Percentiles rank a stretch among this genome's conserved stretches.
phyloP scores from a whole-genome alignment of 2,888 invertebrate species.

The Polydrusus pterygomalis region DNA sequence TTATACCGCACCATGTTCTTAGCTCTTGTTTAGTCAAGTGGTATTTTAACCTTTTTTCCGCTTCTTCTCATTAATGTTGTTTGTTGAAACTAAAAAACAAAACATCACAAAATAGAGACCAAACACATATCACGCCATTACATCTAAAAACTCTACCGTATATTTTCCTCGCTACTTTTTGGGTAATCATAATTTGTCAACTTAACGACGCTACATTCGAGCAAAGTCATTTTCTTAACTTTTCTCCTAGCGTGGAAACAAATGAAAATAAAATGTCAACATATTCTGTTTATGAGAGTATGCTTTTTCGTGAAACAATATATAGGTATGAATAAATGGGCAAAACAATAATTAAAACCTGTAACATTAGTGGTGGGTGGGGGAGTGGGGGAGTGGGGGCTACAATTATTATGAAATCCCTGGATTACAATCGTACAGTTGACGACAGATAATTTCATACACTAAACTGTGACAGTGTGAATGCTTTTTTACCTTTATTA shows the following conservation, averaged over 20 bases:
- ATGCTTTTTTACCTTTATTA: no score
- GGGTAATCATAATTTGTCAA: slow-evolving; percentile 64
- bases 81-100: slow-evolving; percentile 15
- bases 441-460: no score
- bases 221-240: slow-evolving; percentile 61
- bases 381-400: no score
- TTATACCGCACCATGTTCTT: no score
- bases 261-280: slow-evolving; percentile 64
- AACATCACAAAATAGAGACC: slow-evolving; percentile 33
- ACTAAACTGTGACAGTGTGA: no score
- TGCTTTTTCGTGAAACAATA: background rate
- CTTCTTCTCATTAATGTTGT: background rate
- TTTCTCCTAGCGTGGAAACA: slow-evolving; percentile 57
- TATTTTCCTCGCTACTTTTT: slow-evolving; percentile 61
- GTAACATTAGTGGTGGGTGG: background rate
- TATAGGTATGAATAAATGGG: background rate
- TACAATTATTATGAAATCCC: no score
- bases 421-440: no score
- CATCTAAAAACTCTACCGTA: slow-evolving; percentile 56
- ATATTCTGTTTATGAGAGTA: slow-evolving; percentile 56
- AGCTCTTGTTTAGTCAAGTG: no score
- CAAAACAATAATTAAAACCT: background rate
- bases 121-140: slow-evolving; percentile 48
- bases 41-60: no score
- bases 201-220: slow-evolving; percentile 63